These are phyloP conservation scores for Streblospio benedicti DNA, from an alignment of 1,140 invertebrate species.

Conservation along the genomic window DNA sequence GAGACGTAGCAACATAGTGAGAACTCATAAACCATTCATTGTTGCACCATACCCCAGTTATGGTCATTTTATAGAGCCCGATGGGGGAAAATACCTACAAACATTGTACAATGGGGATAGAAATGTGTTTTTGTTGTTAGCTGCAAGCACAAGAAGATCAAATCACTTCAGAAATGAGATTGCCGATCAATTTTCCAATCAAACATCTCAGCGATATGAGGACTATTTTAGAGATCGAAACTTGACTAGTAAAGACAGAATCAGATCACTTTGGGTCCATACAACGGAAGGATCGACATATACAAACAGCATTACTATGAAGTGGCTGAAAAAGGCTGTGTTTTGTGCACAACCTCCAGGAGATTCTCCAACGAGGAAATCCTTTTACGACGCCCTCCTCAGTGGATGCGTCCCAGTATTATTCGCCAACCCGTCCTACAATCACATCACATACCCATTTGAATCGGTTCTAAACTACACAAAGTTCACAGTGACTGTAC, in stretches of 20 bases:
- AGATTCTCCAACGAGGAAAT: constrained; percentile 33
- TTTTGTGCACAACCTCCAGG: constrained; percentile 34
- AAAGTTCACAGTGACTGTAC: constrained; percentile 24
- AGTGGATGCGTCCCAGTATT: constrained; percentile 34
- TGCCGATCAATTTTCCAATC: constrained; percentile 24
- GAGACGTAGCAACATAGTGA: background rate
- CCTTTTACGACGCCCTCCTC: constrained; percentile 30
- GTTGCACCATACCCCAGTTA: constrained; percentile 33
- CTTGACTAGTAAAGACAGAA: too few relatives aligned
- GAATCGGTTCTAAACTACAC: constrained; percentile 20
- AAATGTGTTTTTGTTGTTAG: constrained; percentile 20
- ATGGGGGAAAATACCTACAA: background rate
- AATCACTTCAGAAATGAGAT: constrained; percentile 21
- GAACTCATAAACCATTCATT: constrained; percentile 12
- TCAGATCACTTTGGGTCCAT: constrained; percentile 21
- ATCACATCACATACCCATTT: constrained; percentile 25
- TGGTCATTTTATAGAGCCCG: constrained; percentile 19
- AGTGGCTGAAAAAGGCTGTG: constrained; percentile 29
- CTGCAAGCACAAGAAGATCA: background rate
- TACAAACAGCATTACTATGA: constrained; percentile 21
- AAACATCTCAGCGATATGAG: constrained; percentile 13
- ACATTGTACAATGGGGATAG: constrained; percentile 4
- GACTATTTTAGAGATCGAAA: constrained; percentile 10
- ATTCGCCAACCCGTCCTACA: constrained; percentile 16
- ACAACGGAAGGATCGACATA: constrained; percentile 23